phyloP scores from a whole-genome alignment of 1,140 invertebrate species.

The Drosophila murphyi region DNA sequence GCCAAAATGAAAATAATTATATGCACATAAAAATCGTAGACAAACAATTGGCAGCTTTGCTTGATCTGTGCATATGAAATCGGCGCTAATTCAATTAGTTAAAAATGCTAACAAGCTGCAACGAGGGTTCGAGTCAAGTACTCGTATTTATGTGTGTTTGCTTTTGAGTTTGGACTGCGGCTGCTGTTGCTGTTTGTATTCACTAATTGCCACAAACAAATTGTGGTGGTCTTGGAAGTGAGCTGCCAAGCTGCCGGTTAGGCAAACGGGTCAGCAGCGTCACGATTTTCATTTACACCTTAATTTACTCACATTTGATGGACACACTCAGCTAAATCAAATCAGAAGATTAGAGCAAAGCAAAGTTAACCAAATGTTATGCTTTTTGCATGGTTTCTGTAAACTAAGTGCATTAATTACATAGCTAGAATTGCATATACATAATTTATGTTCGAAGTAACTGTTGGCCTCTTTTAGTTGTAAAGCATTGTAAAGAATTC shows the following conservation, averaged over 20 bases:
- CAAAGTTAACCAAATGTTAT: slow-evolving; percentile 6
- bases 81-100: slow-evolving; percentile 76
- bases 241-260: slow-evolving; percentile 49
- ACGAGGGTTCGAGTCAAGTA: slow-evolving; percentile 35
- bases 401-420: too few species aligned
- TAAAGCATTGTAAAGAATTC: too few species aligned
- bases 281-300: slow-evolving; percentile 56
- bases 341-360: slow-evolving; percentile 37
- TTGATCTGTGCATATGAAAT: slow-evolving; percentile 41
- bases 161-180: slow-evolving; percentile 35
- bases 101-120: slow-evolving; percentile 43
- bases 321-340: slow-evolving; percentile 52
- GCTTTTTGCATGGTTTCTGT: too few species aligned
- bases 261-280: slow-evolving; percentile 66
- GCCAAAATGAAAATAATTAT: slow-evolving; percentile 56
- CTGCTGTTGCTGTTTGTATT: slow-evolving; percentile 35
- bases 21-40: slow-evolving; percentile 64
- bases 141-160: slow-evolving; percentile 19
- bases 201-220: slow-evolving; percentile 61
- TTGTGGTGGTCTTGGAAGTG: slow-evolving; percentile 64
- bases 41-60: slow-evolving; percentile 9
- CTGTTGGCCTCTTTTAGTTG: too few species aligned
- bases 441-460: neutral
- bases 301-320: slow-evolving; percentile 55
- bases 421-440: neutral